Evolutionary conservation across 1,140 invertebrate genomes (phyloP), one percentile per base, ranked within the genome.

Genomic region (Gyrodactylus bullatarudis): DNA sequence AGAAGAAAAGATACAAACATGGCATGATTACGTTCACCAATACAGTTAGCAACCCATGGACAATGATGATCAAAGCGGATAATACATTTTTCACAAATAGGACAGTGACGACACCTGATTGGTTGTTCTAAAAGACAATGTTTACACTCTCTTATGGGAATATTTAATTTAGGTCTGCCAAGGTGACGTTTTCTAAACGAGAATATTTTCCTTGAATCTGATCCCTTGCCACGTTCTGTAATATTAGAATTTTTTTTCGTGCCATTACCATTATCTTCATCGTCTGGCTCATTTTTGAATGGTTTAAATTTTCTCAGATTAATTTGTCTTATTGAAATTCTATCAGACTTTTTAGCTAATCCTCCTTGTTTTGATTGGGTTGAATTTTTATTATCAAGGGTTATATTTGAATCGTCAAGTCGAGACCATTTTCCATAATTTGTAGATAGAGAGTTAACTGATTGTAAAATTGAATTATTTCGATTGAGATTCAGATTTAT

Each of bases 61-160:
- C 80, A 81, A 75, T 81, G 80, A 74, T 81, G 80, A 75, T 81
- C 80, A 77, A 78, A 81, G 70, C 78, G 78, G 8, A 78, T 75
- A 0, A 81, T 78, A 78, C 80, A 81, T 27, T 75, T 73, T 22
- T 78, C 76, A 75, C 80, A 81, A 69, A 80, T 79, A 73, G 79
- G 77, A 77, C 80, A 81, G 75, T 81, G 80, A 70, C 78, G 78
- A 34, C 77, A 76, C 72, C 80, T 75, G 76, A 81, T 77, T 69
- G 80, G 80, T 78, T 81, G 80, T 79, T 81, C 1, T 26, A 69
- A 26, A 22, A 74, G 20, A 26, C 34, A 54, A n/a, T 54, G 34
- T n/a, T 54, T 54, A n/a, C 34, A 54, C n/a, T 54, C 34, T 54
- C 34, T 54, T 54, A 54, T 54, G 8, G 34, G 34, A 16, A 54